Conservation (phyloP, 2,113 vertebrate genomes). For the Eidolon helvum region DNA sequence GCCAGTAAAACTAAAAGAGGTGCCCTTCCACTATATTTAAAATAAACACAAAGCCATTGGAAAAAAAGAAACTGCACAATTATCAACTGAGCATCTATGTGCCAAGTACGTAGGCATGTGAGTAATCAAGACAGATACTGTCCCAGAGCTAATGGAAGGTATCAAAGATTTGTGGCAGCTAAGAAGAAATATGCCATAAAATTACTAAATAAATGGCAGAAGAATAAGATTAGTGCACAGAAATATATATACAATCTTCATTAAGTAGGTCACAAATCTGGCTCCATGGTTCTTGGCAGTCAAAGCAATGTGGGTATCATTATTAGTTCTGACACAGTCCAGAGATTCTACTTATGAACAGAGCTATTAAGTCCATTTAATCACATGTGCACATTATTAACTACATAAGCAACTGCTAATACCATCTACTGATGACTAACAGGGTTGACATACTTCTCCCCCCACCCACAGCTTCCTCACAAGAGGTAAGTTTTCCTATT, state of each 20-base stretch:
- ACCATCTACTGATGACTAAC: not conserved
- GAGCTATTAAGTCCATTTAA: not conserved
- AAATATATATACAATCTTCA: not conserved
- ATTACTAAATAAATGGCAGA: not conserved
- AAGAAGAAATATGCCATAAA: not conserved
- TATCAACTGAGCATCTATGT: not conserved
- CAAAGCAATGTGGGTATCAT: not conserved
- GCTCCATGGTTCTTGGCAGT: not conserved
- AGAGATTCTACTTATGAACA: not conserved
- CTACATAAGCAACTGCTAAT: not conserved
- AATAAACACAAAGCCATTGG: not conserved
- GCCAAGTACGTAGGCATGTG: not conserved
- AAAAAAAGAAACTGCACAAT: not conserved
- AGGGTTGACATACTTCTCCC: not conserved
- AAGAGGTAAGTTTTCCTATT: not conserved
- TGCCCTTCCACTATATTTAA: not conserved
- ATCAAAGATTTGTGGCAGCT: not conserved
- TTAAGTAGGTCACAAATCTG: not conserved
- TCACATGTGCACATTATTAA: not conserved
- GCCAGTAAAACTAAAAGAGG: slow-evolving; percentile 29
- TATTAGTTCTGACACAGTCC: not conserved
- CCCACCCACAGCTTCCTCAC: no score
- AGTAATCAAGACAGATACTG: not conserved
- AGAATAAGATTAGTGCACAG: not conserved
- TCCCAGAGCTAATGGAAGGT: not conserved